Conservation (phyloP, 1,140 invertebrate genomes). For the Heliconius congener region DNA sequence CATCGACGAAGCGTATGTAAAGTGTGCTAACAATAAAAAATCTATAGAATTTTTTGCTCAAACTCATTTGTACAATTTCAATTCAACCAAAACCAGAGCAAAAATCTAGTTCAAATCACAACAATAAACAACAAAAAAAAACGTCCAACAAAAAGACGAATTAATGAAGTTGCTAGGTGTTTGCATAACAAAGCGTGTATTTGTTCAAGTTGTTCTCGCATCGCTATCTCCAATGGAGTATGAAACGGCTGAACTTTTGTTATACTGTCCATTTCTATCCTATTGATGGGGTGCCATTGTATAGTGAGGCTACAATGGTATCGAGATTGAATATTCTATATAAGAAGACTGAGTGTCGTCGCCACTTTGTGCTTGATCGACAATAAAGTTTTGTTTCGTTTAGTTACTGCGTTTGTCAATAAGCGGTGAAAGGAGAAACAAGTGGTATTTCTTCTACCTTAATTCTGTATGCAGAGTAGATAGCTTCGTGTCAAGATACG, state of each 20-base stretch:
- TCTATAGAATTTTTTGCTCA: no score
- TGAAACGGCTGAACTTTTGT: slow-evolving; percentile 25
- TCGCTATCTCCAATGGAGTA: slow-evolving; percentile 21
- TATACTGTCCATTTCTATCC: neutral
- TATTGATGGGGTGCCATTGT: slow-evolving; percentile 1
- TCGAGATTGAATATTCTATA: slow-evolving; percentile 11
- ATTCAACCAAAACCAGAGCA: neutral
- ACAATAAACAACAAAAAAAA: neutral
- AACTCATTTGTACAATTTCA: no score
- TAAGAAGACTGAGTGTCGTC: neutral
- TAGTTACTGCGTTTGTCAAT: neutral
- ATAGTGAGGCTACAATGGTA: slow-evolving; percentile 14
- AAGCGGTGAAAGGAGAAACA: neutral
- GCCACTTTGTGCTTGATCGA: neutral
- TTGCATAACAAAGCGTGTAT: slow-evolving; percentile 14
- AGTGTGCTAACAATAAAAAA: no score
- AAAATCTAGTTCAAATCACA: neutral
- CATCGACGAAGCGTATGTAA: no score
- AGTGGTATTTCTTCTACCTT: neutral
- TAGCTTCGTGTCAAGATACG: no score
- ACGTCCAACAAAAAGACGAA: neutral
- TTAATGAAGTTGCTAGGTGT: slow-evolving; percentile 16
- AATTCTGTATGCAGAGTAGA: neutral
- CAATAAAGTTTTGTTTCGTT: neutral
- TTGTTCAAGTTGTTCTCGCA: slow-evolving; percentile 17